Conservation (phyloP, 2,113 vertebrate species). For the Strigops habroptila region DNA sequence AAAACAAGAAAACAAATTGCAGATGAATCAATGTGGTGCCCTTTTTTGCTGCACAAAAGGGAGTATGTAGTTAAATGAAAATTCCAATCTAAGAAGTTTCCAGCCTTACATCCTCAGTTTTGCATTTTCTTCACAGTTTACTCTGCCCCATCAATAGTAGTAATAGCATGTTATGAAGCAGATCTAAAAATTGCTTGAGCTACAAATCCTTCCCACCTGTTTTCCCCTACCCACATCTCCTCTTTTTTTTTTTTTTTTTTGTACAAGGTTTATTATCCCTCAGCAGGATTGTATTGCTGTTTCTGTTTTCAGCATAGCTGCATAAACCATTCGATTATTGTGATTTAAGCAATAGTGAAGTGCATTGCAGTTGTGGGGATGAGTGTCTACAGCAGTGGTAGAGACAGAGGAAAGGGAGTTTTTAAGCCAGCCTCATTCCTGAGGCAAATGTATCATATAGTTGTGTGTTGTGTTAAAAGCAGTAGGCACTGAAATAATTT, state of each 20-base stretch:
- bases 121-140: neutral
- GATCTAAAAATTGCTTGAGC: neutral
- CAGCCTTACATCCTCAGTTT: neutral
- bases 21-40: neutral
- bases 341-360: neutral
- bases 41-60: neutral
- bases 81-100: neutral
- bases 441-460: neutral
- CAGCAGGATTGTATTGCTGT: fast-evolving
- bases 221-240: neutral
- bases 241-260: neutral
- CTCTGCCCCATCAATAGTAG: neutral
- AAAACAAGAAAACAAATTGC: neutral
- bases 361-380: fast-evolving
- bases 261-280: neutral
- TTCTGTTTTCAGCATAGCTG: neutral
- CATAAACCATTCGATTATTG: neutral
- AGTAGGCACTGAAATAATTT: neutral
- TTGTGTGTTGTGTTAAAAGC: neutral
- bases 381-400: neutral
- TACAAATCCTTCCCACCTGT: neutral
- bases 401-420: neutral
- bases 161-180: neutral
- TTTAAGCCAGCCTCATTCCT: neutral
- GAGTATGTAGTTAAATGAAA: neutral